These are phyloP conservation scores for Ciconia maguari DNA, from an alignment of 2,113 vertebrate species.

Conservation along the genomic window DNA sequence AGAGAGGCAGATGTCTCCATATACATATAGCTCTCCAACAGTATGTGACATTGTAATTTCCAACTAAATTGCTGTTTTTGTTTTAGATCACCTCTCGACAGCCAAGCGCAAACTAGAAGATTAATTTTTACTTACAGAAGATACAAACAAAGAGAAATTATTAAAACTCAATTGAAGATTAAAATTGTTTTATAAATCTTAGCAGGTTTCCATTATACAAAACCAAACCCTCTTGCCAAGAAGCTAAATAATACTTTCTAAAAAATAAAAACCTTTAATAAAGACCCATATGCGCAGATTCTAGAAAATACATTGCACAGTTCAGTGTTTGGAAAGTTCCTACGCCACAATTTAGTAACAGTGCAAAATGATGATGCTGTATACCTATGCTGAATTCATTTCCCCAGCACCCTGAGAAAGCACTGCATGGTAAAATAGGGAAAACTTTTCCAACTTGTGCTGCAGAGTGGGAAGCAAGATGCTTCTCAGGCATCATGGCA, in stretches of 20 bases:
- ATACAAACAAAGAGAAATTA: not conserved
- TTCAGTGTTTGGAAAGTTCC: not conserved
- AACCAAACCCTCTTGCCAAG: not conserved
- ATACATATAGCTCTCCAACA: not conserved
- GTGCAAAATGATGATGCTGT: not conserved
- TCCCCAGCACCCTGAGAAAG: not conserved
- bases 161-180: not conserved
- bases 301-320: not conserved
- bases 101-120: not conserved
- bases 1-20: not conserved
- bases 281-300: not conserved
- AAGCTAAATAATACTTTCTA: not conserved
- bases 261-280: not conserved
- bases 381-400: not conserved
- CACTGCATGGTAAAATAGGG: not conserved
- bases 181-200: not conserved
- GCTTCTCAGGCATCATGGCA: not conserved
- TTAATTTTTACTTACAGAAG: not conserved
- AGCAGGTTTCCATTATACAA: not conserved
- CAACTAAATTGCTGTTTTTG: not conserved
- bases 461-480: not conserved
- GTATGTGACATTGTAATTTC: not conserved
- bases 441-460: not conserved
- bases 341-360: not conserved
- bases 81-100: not conserved